Conservation (phyloP, 2,888 invertebrate genomes). For the Hemistola chrysoprasaria region DNA sequence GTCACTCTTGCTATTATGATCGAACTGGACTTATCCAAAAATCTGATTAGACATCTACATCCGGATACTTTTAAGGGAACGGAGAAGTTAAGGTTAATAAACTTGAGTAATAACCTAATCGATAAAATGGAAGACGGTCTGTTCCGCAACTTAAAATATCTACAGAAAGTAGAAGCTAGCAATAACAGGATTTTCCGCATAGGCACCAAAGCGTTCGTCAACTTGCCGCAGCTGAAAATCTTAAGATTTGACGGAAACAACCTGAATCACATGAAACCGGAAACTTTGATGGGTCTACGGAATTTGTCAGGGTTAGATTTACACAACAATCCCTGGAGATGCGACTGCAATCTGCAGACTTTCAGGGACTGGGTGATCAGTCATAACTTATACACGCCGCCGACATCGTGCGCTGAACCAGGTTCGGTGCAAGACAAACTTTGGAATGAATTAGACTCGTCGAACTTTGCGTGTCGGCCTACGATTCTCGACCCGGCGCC, state of each 20-base stretch:
- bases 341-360: slow-evolving; percentile 91
- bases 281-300: slow-evolving; percentile 85
- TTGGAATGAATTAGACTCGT: slow-evolving; percentile 88
- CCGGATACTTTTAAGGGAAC: slow-evolving; percentile 88
- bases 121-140: slow-evolving; percentile 87
- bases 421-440: slow-evolving; percentile 84
- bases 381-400: slow-evolving; percentile 88
- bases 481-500: slow-evolving; percentile 85
- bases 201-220: slow-evolving; percentile 86
- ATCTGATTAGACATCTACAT: slow-evolving; percentile 85
- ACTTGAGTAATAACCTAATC: slow-evolving; percentile 89
- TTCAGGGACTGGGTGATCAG: slow-evolving; percentile 90
- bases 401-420: slow-evolving; percentile 89
- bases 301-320: slow-evolving; percentile 89
- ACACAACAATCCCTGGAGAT: slow-evolving; percentile 93
- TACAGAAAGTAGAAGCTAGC: slow-evolving; percentile 90
- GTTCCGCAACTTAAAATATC: slow-evolving; percentile 87
- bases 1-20: slow-evolving; percentile 88
- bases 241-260: slow-evolving; percentile 90
- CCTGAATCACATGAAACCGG: slow-evolving; percentile 85
- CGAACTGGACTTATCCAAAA: slow-evolving; percentile 91
- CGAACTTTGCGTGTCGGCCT: slow-evolving; percentile 92
- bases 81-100: slow-evolving; percentile 86
- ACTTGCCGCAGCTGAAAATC: slow-evolving; percentile 85
- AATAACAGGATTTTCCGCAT: slow-evolving; percentile 89